Base-by-base conservation (phyloP, 2,113 vertebrate species). In the Mohoua ochrocephala region DNA sequence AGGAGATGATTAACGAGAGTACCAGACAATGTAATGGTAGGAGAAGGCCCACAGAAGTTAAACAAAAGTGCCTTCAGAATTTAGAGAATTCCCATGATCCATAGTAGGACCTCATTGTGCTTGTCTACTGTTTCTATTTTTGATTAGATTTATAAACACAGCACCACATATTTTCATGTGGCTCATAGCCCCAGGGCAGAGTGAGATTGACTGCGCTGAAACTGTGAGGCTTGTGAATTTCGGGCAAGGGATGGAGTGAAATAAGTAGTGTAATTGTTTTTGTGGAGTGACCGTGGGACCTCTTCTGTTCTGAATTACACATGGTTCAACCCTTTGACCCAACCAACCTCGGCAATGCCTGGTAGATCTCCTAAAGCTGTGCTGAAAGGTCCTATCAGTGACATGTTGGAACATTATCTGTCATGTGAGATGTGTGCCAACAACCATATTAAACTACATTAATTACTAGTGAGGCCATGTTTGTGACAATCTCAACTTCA, bases 41-140 rank as follows among this genome's bases (percentile, higher is more conserved):
- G 97, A 97, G 96, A 91, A 96, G 96, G 98, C 98, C 98, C 97
- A 97, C 95, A 98, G 98, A 98, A 98, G 97, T 98, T 97, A 98
- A 99, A 99, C 99, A 99, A 99, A 99, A 99, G 98, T 97, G 98
- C 98, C 98, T 99, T 99, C 98, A 98, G 98, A 98, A 98, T 98
- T 97, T 89, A 88, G 97, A 97, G 97, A 98, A 98, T 99, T 99
- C 99, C 98, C 99, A 99, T 98, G 98, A 98, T 99, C 98, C 98
- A 93, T 94, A 97, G 98, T 98, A 98, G 98, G 98, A 98, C 98
- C 98, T 98, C 98, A 98, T 97, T 98, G 98, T 97, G 97, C 98
- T 98, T 98, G 98, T 97, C 98, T 98, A 97, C 97, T 97, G 98
- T 98, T 98, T 98, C 98, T 98, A 98, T 98, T 98, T 98, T 98